Evolutionary conservation across 2,113 vertebrate species (phyloP).

Genomic region (Dicrurus megarhynchus): DNA sequence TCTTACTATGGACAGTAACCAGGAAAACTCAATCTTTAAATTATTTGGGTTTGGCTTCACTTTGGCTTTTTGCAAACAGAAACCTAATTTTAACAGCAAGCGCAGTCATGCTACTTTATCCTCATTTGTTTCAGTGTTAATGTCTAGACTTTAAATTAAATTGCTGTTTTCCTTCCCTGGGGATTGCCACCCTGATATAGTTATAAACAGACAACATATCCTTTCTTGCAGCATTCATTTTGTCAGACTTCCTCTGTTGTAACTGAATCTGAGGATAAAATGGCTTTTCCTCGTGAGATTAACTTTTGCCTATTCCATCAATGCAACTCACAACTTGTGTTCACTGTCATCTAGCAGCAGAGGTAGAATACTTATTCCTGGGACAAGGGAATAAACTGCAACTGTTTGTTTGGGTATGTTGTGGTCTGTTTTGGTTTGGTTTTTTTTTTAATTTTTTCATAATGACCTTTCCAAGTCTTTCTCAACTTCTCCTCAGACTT

Average conservation of each 20-base stretch:
- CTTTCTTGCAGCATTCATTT: neutral
- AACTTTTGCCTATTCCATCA: neutral
- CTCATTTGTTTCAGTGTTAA: constrained; percentile 4
- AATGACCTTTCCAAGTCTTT: neutral
- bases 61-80: neutral
- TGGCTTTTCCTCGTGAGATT: neutral
- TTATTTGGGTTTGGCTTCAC: neutral
- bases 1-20: neutral
- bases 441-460: neutral
- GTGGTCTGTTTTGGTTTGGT: neutral
- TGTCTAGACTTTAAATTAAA: constrained; percentile 24
- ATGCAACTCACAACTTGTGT: neutral
- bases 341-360: neutral
- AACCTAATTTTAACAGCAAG: constrained; percentile 12
- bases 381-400: neutral
- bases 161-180: neutral
- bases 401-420: neutral
- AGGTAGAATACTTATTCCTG: neutral
- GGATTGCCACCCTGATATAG: neutral
- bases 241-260: neutral
- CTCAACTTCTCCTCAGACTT: neutral
- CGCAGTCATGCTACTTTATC: neutral
- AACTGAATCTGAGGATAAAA: neutral
- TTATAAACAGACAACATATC: neutral
- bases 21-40: neutral